Evolutionary conservation across 1,140 invertebrate genomes (phyloP).

Genomic region (Drosophila varians): DNA sequence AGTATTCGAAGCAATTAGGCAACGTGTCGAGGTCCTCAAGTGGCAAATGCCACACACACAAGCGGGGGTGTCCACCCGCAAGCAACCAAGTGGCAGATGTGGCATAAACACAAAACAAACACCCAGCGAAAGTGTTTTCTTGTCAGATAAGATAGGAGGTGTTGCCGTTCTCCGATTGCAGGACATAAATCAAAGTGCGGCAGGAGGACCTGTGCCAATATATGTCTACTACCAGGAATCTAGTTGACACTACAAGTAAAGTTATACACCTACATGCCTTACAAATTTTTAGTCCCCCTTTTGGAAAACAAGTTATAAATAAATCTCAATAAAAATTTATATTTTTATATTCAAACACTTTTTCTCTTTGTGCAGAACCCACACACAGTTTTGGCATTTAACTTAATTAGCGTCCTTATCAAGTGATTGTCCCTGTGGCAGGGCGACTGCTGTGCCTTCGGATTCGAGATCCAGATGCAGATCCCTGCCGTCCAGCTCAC

Average conservation of each 20-base stretch:
- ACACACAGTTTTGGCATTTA: conserved; percentile 59
- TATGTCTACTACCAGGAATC: conserved; percentile 17
- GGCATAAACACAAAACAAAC: conserved; percentile 27
- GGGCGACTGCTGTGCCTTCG: conserved; percentile 47
- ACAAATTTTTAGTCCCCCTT: no score
- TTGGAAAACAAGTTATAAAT: no score
- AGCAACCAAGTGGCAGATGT: conserved; percentile 40
- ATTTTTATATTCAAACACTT: no score
- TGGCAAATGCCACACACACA: conserved; percentile 46
- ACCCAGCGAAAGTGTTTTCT: conserved; percentile 39
- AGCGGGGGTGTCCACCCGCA: neutral
- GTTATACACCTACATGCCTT: no score
- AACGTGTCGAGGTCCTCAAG: conserved; percentile 55
- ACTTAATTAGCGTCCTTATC: conserved; percentile 74
- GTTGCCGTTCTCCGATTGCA: conserved; percentile 18
- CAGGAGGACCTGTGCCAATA: conserved; percentile 44
- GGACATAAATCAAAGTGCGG: conserved; percentile 44
- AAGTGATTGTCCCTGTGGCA: conserved; percentile 51
- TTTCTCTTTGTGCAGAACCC: conserved; percentile 23
- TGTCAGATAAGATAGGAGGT: conserved; percentile 33
- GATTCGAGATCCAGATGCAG: conserved; percentile 36
- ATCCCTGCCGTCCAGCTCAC: conserved; percentile 3
- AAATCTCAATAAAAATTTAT: no score
- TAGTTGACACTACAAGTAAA: conserved; percentile 3
- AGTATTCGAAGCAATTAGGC: conserved; percentile 35